A percentile compares a stretch with the other conserved stretches of the same genome.
Evolutionary conservation across 1,140 invertebrate species (phyloP).

Genomic region (Pachyrhynchus sulphureomaculatus): DNA sequence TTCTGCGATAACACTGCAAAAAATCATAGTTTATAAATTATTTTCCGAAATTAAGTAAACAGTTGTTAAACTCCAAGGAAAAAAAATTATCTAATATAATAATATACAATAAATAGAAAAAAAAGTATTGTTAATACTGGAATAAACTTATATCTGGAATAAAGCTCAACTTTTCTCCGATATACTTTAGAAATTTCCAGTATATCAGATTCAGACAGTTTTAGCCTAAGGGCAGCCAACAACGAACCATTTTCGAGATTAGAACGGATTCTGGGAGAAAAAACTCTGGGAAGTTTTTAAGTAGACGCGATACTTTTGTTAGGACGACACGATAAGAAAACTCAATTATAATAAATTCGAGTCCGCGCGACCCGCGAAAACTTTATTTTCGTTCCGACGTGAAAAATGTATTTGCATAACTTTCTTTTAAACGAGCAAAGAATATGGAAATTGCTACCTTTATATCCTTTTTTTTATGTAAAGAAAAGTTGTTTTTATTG

Average conservation of each 20-base stretch:
- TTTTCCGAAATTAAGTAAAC: too few relatives aligned
- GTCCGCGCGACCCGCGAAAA: neutral
- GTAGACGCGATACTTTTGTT: neutral
- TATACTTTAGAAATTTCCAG: neutral
- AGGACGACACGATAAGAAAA: neutral
- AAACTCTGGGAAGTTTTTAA: neutral
- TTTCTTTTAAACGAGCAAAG: neutral
- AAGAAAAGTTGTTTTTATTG: neutral
- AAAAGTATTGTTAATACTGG: too few relatives aligned
- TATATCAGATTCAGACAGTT: conserved; percentile 2
- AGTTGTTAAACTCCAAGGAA: too few relatives aligned
- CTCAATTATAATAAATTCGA: conserved; percentile 3
- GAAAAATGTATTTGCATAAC: neutral
- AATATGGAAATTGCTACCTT: neutral
- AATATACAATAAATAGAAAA: too few relatives aligned
- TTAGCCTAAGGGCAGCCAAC: neutral
- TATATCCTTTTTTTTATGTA: neutral
- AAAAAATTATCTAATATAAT: too few relatives aligned
- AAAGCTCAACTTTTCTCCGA: neutral
- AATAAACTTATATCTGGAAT: neutral
- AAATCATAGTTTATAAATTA: too few relatives aligned
- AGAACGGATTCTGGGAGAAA: neutral
- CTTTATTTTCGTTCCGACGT: neutral
- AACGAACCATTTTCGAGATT: neutral
- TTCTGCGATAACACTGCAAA: too few relatives aligned